Evolutionary conservation across 2,888 invertebrate genomes (phyloP), one percentile per base, ranked within the genome.

Genomic region (Listrodromus nycthemerus): DNA sequence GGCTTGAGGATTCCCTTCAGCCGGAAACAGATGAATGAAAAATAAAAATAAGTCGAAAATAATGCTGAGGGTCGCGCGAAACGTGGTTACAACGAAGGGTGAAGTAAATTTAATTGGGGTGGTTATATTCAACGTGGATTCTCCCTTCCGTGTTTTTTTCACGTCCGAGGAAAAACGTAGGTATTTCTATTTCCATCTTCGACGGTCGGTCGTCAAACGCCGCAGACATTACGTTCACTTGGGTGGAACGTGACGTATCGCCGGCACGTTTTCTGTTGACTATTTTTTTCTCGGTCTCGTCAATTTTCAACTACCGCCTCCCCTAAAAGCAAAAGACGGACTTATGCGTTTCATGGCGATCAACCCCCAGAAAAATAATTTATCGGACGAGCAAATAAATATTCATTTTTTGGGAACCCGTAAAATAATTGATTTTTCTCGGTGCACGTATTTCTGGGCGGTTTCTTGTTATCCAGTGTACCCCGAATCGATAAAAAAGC

Each of bases 81-180:
- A 30, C 16, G 30, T 16, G 61, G 16, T 2, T 7, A 21, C 24
- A 16, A 45, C 16, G 41, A 66, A 45, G 41, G 66, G 41, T 45
- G 24, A 66, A 66, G 45, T n/a, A 21, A 66, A 66, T 21, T 21
- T 66, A 41, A 66, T 66, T 66, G 66, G 19, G 45, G 21, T 10
- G 41, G 21, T 66, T 41, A 41, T n/a, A 45, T 45, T 37, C 66
- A 24, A 16, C 21, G 16, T 27, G 0, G 58, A 16, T 58, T 41
- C 45, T 37, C 30, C 19, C 30, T 5, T 33, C n/a, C 33, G 10
- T 30, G 21, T 63, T 30, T 8, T 65, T 65, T n/a, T 7, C 65
- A 37, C 65, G 13, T 65, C 37, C 30, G n/a, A n/a, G 58, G 5
- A 6, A 30, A 24, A 16, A 58, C 27, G 24, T 58, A 6, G 66